Evolutionary conservation across 2,888 invertebrate species (phyloP), one percentile per base, ranked within the genome.

Genomic region (Nomada goodeniana): DNA sequence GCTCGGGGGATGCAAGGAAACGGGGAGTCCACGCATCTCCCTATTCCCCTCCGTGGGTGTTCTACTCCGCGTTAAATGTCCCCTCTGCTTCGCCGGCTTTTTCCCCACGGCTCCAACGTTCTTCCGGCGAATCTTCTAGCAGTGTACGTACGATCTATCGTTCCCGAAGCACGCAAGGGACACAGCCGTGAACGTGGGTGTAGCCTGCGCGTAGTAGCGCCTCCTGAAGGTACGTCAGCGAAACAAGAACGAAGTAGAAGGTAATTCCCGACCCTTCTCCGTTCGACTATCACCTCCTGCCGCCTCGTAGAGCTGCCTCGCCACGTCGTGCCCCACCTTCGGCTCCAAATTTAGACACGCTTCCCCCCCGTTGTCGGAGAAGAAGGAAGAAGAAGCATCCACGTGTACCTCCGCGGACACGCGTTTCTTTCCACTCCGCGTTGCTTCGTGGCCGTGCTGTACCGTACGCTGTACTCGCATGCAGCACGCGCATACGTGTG

Each of bases 311-410:
- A 64, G 59, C 73, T 52, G 13, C 70, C 77, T 63, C 71, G n/a
- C 52, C 63, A 36, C 23, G n/a, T 44, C 53, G 26, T 20, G 53
- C 89, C 89, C 87, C 86, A 78, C 91, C 88, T 79, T 83, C 87
- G 83, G 61, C 84, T 89, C 91, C 91, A 91, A 91, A 92, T 92
- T 92, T 92, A 92, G 91, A 91, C 88, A 87, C 90, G 82, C 86
- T 86, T 86, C 82, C 23, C 23, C 86, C 85, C 79, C 83, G 71
- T 85, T 84, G 82, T 86, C 84, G 84, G 79, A 85, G 85, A 55
- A 82, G 81, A 84, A 71, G 74, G 77, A 78, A 29, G 85, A 70
- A 75, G 76, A 77, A 23, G 57, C 53, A 76, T 65, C 75, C 82
- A 75, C 74, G 83, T 81, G 76, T 76, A 68, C 47, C 47, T 82